Evolutionary conservation across 1,140 invertebrate species (phyloP).

Genomic region (Zaprionus vittiger): DNA sequence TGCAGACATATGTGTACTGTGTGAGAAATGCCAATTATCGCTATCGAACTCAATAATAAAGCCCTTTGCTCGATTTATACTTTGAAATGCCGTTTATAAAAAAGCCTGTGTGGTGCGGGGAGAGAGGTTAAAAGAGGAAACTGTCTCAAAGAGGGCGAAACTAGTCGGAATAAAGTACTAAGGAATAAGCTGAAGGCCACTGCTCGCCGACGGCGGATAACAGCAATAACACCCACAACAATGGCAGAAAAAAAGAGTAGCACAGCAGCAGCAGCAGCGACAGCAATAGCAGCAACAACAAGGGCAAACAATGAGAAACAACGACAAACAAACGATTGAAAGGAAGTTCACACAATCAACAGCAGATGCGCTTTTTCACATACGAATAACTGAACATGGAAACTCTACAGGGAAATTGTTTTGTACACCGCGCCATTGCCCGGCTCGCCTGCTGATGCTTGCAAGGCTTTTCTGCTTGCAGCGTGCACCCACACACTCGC

Average conservation of each 20-base stretch:
- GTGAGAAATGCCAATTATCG: constrained; percentile 1
- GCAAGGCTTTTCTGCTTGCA: constrained; percentile 24
- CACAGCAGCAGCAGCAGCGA: constrained; percentile 33
- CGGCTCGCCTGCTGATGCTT: constrained; percentile 23
- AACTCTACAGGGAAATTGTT: constrained; percentile 81
- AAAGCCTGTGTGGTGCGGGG: too few species aligned
- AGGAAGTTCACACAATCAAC: constrained; percentile 82
- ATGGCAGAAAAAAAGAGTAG: constrained; percentile 31
- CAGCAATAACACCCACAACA: constrained; percentile 73
- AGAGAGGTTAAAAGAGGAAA: not conserved
- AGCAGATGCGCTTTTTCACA: constrained; percentile 81
- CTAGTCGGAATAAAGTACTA: constrained; percentile 20
- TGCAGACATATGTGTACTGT: not conserved
- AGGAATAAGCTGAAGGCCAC: constrained; percentile 54
- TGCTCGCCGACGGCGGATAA: constrained; percentile 63
- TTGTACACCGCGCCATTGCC: constrained; percentile 52
- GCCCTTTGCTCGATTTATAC: not conserved
- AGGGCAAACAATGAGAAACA: constrained; percentile 54
- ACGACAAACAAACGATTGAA: constrained; percentile 79
- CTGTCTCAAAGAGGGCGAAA: constrained; percentile 11
- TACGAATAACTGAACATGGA: constrained; percentile 80
- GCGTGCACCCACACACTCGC: not conserved
- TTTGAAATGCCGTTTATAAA: not conserved
- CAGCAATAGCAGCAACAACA: constrained; percentile 46
- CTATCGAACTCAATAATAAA: constrained; percentile 1